Evolutionary conservation across 2,797 vertebrate species (phyloP), one percentile per base, ranked within the genome.

Genomic region (Hyperoplus immaculatus): DNA sequence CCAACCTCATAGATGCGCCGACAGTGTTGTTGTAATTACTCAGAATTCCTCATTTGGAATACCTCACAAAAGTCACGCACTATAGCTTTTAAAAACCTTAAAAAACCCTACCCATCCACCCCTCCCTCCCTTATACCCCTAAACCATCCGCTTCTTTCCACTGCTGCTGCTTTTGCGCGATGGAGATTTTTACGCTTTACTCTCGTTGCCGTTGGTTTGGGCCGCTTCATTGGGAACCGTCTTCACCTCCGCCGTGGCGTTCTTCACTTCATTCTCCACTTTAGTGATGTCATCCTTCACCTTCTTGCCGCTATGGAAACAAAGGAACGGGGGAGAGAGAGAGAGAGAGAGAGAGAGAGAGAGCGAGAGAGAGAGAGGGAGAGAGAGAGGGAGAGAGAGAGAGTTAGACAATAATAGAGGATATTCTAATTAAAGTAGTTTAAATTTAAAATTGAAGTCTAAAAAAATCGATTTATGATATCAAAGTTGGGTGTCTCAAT

Each of bases 221-320:
- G 97, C 96, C 90, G 98, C 97, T 90, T 99, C 98, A 11, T 95
- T 99, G 90, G 98, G 97, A 81, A 98, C 95, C 75, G 95, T 97
- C 96, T 99, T 98, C 94, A 97, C 97, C 92, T 99, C 98, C 8
- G 95, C 91, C 0, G 95, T 93, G 69, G 95, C 92, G 84, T 96
- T 96, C 93, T 97, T 97, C 64, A 91, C 94, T 91, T 97, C 97
- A 49, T 92, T 93, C 77, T 95, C 96, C 57, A 50, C 84, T 87
- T 96, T 96, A 38, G 94, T 87, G 83, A 96, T 96, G 45, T 95
- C 97, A 58, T 98, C 97, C 94, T 95, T 95, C 8, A 96, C 92
- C 70, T 84, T 88, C 90, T 98, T 99, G 92, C 97, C 97, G 81
- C 82, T 95, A 42, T 2, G 39, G 50, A 62, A 15, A 38, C 39